Evolutionary conservation across 2,888 invertebrate species (phyloP).

Genomic region (Lysandra coridon): DNA sequence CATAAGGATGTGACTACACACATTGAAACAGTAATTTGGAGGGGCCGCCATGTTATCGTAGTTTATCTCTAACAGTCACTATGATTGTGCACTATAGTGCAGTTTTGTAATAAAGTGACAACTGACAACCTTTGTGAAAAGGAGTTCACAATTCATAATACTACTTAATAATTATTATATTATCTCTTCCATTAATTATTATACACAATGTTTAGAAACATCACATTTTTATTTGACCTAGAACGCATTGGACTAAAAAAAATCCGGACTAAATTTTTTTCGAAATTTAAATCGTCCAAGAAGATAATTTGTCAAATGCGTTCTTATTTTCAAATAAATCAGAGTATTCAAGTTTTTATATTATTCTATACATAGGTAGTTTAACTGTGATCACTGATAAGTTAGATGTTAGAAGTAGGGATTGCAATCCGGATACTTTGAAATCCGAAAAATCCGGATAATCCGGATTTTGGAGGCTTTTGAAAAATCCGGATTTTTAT

Average conservation of each 20-base stretch:
- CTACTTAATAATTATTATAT: background rate
- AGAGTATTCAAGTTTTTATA: background rate
- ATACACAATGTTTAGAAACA: background rate
- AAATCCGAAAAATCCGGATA: too few relatives aligned
- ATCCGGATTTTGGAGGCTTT: too few relatives aligned
- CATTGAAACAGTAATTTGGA: too few relatives aligned
- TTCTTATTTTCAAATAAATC: background rate
- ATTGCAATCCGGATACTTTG: too few relatives aligned
- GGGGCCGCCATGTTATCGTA: too few relatives aligned
- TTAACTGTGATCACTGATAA: constrained; percentile 14
- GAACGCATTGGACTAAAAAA: background rate
- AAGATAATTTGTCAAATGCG: background rate
- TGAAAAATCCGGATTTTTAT: too few relatives aligned
- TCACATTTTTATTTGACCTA: background rate
- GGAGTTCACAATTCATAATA: background rate
- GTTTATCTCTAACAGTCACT: background rate
- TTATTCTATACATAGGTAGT: background rate
- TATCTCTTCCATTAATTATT: background rate
- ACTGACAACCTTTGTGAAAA: background rate
- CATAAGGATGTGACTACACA: too few relatives aligned
- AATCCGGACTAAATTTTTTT: background rate
- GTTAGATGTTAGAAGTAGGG: background rate
- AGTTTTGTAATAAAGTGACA: background rate
- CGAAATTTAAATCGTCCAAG: background rate
- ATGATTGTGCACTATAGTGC: background rate